Percentiles rank a stretch among this genome's conserved stretches.
Conservation (phyloP, 2,888 invertebrate genomes). For the Parnassius glacialis region DNA sequence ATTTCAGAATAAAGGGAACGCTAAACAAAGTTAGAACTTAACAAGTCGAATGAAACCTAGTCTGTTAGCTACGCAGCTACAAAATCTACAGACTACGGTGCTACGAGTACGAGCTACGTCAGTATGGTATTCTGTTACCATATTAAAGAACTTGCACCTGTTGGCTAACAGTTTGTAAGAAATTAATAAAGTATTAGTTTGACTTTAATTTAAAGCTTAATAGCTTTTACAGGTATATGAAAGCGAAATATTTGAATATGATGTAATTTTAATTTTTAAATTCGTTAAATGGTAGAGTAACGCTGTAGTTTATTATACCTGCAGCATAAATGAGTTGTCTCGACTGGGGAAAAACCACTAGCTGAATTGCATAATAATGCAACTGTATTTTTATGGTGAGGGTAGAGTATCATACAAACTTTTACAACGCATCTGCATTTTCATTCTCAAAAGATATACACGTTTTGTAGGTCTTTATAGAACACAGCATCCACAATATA, state of each 20-base stretch:
- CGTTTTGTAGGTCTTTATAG: no score
- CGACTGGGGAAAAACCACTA: no score
- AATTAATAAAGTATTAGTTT: constrained; percentile 32
- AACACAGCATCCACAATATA: no score
- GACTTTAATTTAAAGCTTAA: constrained; percentile 30
- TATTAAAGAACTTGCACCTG: constrained; percentile 33
- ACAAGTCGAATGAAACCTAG: constrained; percentile 2
- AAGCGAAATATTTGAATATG: constrained; percentile 28
- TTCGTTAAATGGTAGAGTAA: no score
- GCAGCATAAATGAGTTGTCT: no score
- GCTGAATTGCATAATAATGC: no score
- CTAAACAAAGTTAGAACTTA: constrained; percentile 2
- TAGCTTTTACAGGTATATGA: constrained; percentile 1
- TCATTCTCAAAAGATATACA: no score
- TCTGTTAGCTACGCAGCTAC: constrained; percentile 23
- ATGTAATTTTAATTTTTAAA: no score
- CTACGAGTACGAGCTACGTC: constrained; percentile 30
- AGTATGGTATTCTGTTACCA: constrained; percentile 37
- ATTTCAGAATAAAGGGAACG: neutral
- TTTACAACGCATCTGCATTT: no score
- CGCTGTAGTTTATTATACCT: no score
- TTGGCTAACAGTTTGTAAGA: constrained; percentile 25
- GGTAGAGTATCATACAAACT: no score
- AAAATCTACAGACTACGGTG: constrained; percentile 28
- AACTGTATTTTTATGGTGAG: no score